phyloP scores from a whole-genome alignment of 2,113 vertebrate species.

The Campylomormyrus tamandua region DNA sequence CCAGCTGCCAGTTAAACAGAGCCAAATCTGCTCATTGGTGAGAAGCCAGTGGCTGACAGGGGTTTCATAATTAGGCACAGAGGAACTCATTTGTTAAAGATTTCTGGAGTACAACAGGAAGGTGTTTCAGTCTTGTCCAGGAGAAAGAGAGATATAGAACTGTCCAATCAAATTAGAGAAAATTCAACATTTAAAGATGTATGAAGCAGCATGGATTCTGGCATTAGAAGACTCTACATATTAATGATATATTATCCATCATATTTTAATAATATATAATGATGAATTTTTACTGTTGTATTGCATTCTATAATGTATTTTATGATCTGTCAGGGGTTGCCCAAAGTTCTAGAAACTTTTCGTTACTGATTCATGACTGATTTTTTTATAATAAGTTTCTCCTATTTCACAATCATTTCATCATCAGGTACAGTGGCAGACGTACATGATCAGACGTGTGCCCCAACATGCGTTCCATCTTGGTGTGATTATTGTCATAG shows the following conservation, averaged over 20 bases:
- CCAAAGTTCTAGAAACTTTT: not conserved
- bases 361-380: not conserved
- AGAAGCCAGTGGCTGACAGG: not conserved
- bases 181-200: constrained; percentile 1
- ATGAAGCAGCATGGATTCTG: not conserved
- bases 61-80: constrained; percentile 11
- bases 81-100: constrained; percentile 17
- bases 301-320: not conserved
- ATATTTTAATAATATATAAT: not conserved
- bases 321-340: not conserved
- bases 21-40: not conserved
- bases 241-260: not conserved
- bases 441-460: not conserved
- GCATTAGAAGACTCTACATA: not conserved
- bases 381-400: not conserved
- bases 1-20: not conserved
- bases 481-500: not conserved
- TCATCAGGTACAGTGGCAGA: not conserved
- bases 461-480: not conserved
- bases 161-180: not conserved
- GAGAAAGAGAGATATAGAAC: not conserved
- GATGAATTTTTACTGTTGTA: not conserved
- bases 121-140: not conserved
- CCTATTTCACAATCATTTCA: not conserved
- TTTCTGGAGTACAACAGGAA: not conserved